Base-by-base conservation (phyloP, 2,113 vertebrate genomes). In the Aspiorhynchus laticeps region DNA sequence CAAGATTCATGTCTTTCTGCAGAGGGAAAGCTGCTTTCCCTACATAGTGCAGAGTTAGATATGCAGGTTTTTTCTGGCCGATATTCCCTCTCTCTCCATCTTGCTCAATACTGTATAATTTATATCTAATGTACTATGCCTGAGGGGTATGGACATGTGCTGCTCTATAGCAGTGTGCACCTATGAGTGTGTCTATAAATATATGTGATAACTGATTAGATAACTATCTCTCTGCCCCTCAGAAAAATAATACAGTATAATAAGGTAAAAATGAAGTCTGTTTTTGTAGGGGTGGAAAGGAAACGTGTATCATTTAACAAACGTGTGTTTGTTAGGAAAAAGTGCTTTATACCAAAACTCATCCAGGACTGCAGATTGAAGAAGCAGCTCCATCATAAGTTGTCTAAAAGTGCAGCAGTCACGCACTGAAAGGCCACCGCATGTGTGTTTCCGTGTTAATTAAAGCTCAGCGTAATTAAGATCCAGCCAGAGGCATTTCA, bases 401-500 rank as follows among this genome's bases (percentile, higher is more conserved):
- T 87, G 80, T 33, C 53, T 51, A 24, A 61, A 76, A 87, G 71
- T 77, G 36, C 33, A 65, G 77, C 26, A 78, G 78, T 87, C 69
- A 87, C 12, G 59, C 78, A 75, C 83, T 61, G 76, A 78, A 85
- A 67, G 69, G 81, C 33, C 61, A 81, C 53, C n/a, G n/a, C 28
- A 33, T 79, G 73, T 87, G 65, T 56, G 77, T 75, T 74, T 75
- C 76, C 10, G 67, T 85, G 83, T 88, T 87, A 80, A 88, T 87
- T 90, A 85, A 88, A 88, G 71, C 74, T 78, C 77, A 73, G 9
- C 26, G 33, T 87, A 88, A 90, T 88, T 90, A 88, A 87, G 86
- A 88, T 88, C 74, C 76, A 85, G 85, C 85, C 73, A 79, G 75
- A 87, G 46, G 80, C 79, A 53, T 82, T 89, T 75, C 36, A 71